Conservation (phyloP, 1,140 invertebrate species). For the Psix sp. region DNA sequence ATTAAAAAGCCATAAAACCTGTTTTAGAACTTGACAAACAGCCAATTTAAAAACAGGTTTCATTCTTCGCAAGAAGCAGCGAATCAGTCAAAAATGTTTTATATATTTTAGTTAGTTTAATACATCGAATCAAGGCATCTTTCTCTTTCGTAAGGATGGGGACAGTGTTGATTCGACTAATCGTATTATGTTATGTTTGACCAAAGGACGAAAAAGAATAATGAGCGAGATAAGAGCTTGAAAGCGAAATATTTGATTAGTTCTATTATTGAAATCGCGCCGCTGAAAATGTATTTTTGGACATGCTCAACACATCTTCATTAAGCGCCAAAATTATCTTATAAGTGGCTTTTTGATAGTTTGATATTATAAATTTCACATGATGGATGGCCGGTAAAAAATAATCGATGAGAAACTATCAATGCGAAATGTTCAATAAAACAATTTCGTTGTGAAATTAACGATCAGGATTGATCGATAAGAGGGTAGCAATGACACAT, state of each 20-base stretch:
- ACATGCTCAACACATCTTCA: slow-evolving; percentile 23
- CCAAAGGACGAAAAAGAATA: slow-evolving; percentile 20
- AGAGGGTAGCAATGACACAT: too few species aligned
- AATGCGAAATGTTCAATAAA: too few species aligned
- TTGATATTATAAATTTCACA: slow-evolving; percentile 1
- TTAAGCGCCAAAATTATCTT: slow-evolving; percentile 21
- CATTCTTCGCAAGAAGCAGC: slow-evolving; percentile 45
- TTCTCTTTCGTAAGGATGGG: slow-evolving; percentile 5
- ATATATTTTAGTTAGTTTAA: slow-evolving; percentile 47
- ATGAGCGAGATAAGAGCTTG: slow-evolving; percentile 28
- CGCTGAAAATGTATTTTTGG: slow-evolving; percentile 16
- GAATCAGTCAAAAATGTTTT: slow-evolving; percentile 60
- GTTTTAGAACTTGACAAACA: slow-evolving; percentile 60
- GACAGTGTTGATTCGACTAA: slow-evolving; percentile 45
- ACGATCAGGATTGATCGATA: too few species aligned
- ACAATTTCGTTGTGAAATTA: too few species aligned
- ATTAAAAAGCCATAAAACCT: slow-evolving; percentile 61
- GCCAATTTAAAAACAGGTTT: slow-evolving; percentile 61
- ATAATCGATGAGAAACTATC: neutral
- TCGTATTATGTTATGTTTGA: slow-evolving; percentile 48
- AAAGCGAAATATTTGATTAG: slow-evolving; percentile 42
- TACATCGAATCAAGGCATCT: slow-evolving; percentile 21
- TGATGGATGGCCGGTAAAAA: slow-evolving; percentile 4
- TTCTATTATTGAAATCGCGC: slow-evolving; percentile 27
- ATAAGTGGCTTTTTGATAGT: slow-evolving; percentile 13